Evolutionary conservation across 2,888 invertebrate genomes (phyloP).

Genomic region (Priocnemis perturbator): DNA sequence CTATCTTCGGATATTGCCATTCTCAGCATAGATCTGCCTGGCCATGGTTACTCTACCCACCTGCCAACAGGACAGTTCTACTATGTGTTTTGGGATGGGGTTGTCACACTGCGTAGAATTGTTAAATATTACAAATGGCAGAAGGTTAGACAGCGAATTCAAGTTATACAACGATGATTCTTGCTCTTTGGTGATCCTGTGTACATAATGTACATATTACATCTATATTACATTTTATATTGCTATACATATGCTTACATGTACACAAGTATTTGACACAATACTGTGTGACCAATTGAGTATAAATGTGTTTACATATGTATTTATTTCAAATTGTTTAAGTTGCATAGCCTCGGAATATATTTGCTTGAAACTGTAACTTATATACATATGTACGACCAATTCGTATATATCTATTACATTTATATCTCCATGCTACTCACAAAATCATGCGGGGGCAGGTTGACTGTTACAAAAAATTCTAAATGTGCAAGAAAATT

Average conservation of each 20-base stretch:
- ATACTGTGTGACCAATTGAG: no score
- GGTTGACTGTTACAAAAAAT: conserved; percentile 49
- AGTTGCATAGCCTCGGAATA: no score
- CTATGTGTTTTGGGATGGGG: conserved; percentile 89
- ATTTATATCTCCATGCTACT: no score
- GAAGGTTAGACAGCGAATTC: conserved; percentile 75
- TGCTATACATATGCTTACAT: no score
- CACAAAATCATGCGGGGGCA: background rate
- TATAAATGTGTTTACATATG: no score
- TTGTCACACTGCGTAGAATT: conserved; percentile 83
- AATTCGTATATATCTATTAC: no score
- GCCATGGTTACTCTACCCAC: conserved; percentile 86
- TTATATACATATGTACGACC: no score
- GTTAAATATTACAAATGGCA: conserved; percentile 86
- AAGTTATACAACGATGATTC: conserved; percentile 55
- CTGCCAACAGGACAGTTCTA: conserved; percentile 84
- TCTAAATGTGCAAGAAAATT: background rate
- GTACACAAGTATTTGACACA: no score
- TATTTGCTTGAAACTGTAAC: no score
- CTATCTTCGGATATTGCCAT: conserved; percentile 80
- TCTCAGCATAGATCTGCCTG: conserved; percentile 87
- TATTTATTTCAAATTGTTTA: no score
- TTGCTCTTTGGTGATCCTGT: background rate
- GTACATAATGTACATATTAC: no score
- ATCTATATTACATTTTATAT: no score